A percentile compares a stretch with the other conserved stretches of the same genome.
phyloP scores from a whole-genome alignment of 1,140 invertebrate genomes.

The Drosophila nikananu region DNA sequence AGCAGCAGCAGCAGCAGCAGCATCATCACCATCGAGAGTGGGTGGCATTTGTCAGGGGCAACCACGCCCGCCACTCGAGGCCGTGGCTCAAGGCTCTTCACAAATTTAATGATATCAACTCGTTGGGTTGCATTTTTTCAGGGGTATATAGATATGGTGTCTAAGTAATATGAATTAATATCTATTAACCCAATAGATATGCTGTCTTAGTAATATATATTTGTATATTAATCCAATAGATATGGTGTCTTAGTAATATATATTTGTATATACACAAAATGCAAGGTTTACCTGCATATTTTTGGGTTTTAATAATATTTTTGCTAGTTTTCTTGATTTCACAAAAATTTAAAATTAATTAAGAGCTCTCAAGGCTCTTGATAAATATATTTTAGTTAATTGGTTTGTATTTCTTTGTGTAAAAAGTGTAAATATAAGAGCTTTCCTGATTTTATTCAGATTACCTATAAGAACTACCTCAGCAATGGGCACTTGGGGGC shows the following conservation, averaged over 20 bases:
- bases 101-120: conserved; percentile 33
- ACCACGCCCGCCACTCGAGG: conserved; percentile 42
- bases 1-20: neutral
- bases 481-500: neutral
- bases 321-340: neutral
- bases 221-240: too few species aligned
- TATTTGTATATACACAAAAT: neutral
- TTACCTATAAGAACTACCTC: neutral
- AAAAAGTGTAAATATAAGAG: neutral
- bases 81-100: conserved; percentile 26
- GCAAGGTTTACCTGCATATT: neutral
- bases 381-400: too few species aligned
- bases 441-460: neutral
- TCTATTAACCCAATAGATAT: too few species aligned
- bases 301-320: neutral
- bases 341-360: neutral
- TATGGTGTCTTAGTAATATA: neutral
- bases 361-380: neutral
- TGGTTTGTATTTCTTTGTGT: too few species aligned
- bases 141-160: neutral
- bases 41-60: conserved; percentile 75
- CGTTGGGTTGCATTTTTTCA: neutral
- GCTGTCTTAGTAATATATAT: too few species aligned
- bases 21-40: conserved; percentile 6
- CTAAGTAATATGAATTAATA: neutral